phyloP scores from a whole-genome alignment of 2,888 invertebrate species.

The Axea sp. region DNA sequence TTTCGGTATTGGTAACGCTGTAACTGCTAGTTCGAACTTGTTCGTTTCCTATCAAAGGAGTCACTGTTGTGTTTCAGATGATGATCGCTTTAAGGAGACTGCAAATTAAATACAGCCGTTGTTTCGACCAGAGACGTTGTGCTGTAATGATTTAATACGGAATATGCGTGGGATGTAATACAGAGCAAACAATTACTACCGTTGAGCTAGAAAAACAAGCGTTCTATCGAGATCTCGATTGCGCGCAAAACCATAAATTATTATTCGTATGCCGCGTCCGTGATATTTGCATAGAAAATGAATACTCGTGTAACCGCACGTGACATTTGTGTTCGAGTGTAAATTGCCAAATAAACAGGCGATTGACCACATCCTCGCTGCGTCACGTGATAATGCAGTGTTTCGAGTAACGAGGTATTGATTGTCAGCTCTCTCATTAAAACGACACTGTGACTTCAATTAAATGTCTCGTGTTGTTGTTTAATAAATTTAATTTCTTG shows the following conservation, averaged over 20 bases:
- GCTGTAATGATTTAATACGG: conserved; percentile 29
- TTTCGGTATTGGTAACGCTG: no score
- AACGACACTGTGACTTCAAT: no score
- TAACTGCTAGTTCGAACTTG: no score
- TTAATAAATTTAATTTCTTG: no score
- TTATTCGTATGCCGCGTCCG: conserved; percentile 37
- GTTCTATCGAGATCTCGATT: conserved; percentile 53
- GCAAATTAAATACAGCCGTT: conserved; percentile 25
- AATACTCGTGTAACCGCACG: conserved; percentile 35
- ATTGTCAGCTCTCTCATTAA: no score
- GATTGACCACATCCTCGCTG: conserved; percentile 13
- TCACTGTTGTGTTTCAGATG: no score
- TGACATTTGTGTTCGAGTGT: conserved; percentile 52
- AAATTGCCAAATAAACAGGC: conserved; percentile 53
- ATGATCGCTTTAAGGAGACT: no score
- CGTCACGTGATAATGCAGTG: background rate
- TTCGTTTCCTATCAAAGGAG: no score
- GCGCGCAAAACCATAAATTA: conserved; percentile 51
- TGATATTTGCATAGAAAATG: conserved; percentile 58
- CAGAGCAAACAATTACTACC: conserved; percentile 42
- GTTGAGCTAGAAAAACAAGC: conserved; percentile 39
- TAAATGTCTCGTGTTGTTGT: no score
- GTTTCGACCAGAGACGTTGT: conserved; percentile 19
- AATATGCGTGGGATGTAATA: conserved; percentile 45
- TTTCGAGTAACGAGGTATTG: no score